A percentile compares a stretch with the other conserved stretches of the same genome.
Evolutionary conservation across 2,888 invertebrate genomes (phyloP).

Genomic region (Phortica magna): DNA sequence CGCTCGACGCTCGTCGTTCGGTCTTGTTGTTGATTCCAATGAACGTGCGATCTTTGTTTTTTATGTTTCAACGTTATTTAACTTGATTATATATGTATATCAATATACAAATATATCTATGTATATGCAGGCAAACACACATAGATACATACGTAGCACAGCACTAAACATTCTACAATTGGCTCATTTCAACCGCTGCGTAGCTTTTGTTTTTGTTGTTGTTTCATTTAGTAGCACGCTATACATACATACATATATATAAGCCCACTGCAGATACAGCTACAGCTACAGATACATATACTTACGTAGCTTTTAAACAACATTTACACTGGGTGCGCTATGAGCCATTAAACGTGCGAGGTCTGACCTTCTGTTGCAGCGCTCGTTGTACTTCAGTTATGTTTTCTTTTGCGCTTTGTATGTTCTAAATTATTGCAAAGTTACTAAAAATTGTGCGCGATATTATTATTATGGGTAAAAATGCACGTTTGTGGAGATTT

Average conservation of each 20-base stretch:
- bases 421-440: conserved; percentile 11
- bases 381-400: not conserved
- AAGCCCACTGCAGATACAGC: conserved; percentile 22
- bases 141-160: conserved; percentile 35
- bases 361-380: conserved; percentile 67
- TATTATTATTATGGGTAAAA: not conserved
- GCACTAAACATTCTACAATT: conserved; percentile 61
- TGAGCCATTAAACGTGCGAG: conserved; percentile 70
- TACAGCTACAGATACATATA: conserved; percentile 13
- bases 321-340: conserved; percentile 71
- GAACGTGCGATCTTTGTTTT: conserved; percentile 29
- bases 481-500: not conserved
- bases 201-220: conserved; percentile 42
- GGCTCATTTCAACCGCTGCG: conserved; percentile 63
- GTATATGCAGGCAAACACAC: conserved; percentile 24
- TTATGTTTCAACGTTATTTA: conserved; percentile 45
- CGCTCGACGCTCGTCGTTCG: conserved; percentile 12
- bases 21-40: conserved; percentile 19
- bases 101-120: conserved; percentile 32
- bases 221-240: conserved; percentile 19
- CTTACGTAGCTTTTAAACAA: conserved; percentile 55
- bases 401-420: not conserved
- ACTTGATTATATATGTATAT: conserved; percentile 38
- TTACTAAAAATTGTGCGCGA: not conserved
- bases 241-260: not conserved